phyloP scores from a whole-genome alignment of 2,888 invertebrate genomes.

The Disparrhopalites patrizii region DNA sequence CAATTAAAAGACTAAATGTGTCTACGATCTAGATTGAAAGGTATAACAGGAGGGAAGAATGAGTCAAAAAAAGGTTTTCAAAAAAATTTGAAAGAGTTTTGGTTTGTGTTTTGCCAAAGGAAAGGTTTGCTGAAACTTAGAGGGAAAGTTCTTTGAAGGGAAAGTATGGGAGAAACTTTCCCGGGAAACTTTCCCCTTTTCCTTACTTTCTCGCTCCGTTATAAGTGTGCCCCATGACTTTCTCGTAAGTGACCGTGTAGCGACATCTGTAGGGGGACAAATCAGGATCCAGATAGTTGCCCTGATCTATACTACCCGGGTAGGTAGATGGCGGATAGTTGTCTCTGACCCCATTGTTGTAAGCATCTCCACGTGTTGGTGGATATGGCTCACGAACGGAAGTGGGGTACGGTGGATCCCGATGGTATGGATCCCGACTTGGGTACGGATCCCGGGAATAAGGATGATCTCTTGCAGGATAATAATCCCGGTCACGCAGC shows the following conservation, averaged over 20 bases:
- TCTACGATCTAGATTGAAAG: too few relatives aligned
- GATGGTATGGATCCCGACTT: conserved; percentile 40
- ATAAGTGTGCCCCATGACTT: conserved; percentile 51
- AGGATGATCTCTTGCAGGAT: conserved; percentile 46
- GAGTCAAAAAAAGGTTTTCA: too few relatives aligned
- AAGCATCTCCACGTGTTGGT: conserved; percentile 32
- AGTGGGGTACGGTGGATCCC: conserved; percentile 38
- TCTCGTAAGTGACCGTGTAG: conserved; percentile 51
- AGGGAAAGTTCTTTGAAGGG: too few relatives aligned
- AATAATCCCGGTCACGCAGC: conserved; percentile 40
- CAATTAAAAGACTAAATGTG: too few relatives aligned
- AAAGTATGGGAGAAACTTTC: too few relatives aligned
- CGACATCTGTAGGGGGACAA: conserved; percentile 50
- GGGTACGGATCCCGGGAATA: conserved; percentile 41
- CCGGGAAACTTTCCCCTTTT: background rate
- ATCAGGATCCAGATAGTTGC: conserved; percentile 47
- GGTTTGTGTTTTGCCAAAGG: too few relatives aligned
- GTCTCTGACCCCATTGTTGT: conserved; percentile 11
- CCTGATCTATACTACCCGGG: conserved; percentile 36
- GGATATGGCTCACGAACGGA: conserved; percentile 29
- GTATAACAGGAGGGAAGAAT: too few relatives aligned
- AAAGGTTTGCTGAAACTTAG: background rate
- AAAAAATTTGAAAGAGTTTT: too few relatives aligned
- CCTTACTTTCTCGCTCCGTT: conserved; percentile 50
- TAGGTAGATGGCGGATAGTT: conserved; percentile 41